Evolutionary conservation across 1,140 invertebrate genomes (phyloP), one percentile per base, ranked within the genome.

Genomic region (Aphelenchoides besseyi): DNA sequence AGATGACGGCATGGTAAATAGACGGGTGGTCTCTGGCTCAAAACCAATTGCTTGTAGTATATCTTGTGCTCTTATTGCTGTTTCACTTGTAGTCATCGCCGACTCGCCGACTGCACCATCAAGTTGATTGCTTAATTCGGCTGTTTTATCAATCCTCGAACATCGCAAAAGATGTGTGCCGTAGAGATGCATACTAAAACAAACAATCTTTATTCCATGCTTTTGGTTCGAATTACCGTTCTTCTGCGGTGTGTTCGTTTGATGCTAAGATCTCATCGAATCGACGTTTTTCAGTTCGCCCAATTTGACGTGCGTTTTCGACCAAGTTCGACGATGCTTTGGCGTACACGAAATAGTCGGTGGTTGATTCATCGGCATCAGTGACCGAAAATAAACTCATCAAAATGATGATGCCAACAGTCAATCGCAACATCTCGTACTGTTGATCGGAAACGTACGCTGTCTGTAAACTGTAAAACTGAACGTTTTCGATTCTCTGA

Each of bases 1-100:
- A 16, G 2, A n/a, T 12, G 2, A 23, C 2, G 70, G 54, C 12
- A 74, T 18, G 5, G n/a, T 75, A 8, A 74, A 71, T 3, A 72
- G 18, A 33, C 64, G 16, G 37, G 18, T 48, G 2, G 70, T 5
- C 70, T 67, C 36, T 18, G 18, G 3, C 29, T 72, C 70, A 29
- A 72, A 28, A 32, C 70, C 70, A 12, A 59, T 23, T 29, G 26
- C 18, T 33, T 59, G 5, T 23, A 59, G 18, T 5, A 59, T 18
- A 8, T 59, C 55, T 5, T 59, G 55, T 5, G 55, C 18, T 28
- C 18, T 28, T 28, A 5, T 5, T 5, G 55, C 32, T 28, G 55
- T 8, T 5, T 59, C 18, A 5, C 23, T 23, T 28, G 5, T 12
- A 28, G 23, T 5, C 12, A 18, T 5, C 5, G 55, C 55, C 18